Conservation (phyloP, 2,113 vertebrate genomes). For the Climacteris rufus region DNA sequence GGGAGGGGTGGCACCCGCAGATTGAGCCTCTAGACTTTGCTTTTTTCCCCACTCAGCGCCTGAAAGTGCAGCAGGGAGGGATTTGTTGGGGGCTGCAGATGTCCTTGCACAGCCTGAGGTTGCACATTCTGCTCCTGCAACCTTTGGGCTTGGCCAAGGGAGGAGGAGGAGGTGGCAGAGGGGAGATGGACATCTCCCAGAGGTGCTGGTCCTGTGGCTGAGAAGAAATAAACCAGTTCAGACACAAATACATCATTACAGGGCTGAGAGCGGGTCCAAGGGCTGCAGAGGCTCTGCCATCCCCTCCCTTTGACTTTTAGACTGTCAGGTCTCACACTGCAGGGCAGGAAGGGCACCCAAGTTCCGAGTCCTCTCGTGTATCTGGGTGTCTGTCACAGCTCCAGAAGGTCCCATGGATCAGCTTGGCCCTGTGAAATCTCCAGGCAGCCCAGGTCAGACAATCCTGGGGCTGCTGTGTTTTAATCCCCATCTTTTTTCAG, state of each 20-base stretch:
- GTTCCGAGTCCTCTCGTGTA: rapidly evolving
- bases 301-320: neutral
- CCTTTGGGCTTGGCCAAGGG: neutral
- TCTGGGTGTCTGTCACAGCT: neutral
- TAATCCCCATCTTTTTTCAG: neutral
- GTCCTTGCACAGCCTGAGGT: neutral
- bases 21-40: neutral
- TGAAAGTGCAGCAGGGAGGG: slow-evolving; percentile 14
- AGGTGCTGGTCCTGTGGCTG: neutral
- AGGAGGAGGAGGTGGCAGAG: neutral
- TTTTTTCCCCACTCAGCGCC: neutral
- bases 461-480: neutral
- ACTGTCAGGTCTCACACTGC: rapidly evolving
- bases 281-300: neutral
- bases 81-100: neutral
- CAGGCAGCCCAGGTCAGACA: neutral
- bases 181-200: neutral
- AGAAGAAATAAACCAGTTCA: neutral
- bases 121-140: neutral
- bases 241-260: neutral
- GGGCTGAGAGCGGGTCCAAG: neutral
- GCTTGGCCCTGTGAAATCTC: neutral
- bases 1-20: slow-evolving; percentile 17
- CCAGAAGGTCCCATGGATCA: neutral
- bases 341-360: neutral